phyloP scores from a whole-genome alignment of 2,888 invertebrate species.

The Oscheius onirici region DNA sequence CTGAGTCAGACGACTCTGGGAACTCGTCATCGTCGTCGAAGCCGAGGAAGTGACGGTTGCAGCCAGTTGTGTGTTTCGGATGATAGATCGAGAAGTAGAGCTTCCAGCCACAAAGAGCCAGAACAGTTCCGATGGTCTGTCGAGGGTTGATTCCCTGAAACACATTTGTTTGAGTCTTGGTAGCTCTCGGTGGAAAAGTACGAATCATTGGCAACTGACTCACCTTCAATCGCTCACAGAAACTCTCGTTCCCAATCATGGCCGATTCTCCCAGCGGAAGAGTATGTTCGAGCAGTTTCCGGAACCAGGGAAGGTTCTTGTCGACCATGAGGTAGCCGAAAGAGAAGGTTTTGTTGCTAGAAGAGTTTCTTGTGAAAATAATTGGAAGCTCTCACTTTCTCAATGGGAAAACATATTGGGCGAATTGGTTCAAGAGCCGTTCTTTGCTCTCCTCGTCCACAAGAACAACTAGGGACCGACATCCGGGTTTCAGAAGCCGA shows the following conservation, averaged over 20 bases:
- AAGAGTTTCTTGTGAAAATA: conserved; percentile 49
- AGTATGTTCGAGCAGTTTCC: conserved; percentile 85
- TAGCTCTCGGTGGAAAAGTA: too few relatives aligned
- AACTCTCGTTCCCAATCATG: conserved; percentile 36
- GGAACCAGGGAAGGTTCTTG: conserved; percentile 91
- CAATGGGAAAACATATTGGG: conserved; percentile 92
- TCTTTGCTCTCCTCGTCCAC: conserved; percentile 88
- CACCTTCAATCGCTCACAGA: conserved; percentile 57
- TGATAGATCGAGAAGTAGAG: conserved; percentile 99
- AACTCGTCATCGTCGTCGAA: conserved; percentile 18
- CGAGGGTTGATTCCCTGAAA: conserved; percentile 84
- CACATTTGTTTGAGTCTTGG: neutral
- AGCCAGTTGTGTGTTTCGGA: conserved; percentile 79
- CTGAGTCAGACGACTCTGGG: conserved; percentile 5
- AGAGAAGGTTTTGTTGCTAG: conserved; percentile 91
- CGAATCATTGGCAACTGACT: too few relatives aligned
- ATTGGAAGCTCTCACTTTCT: conserved; percentile 80
- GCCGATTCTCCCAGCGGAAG: conserved; percentile 76
- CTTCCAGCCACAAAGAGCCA: conserved; percentile 93
- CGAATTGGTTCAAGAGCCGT: conserved; percentile 88
- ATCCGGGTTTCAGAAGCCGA: conserved; percentile 87
- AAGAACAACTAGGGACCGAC: conserved; percentile 86
- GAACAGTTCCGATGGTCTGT: conserved; percentile 94
- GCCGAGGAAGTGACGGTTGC: conserved; percentile 18
- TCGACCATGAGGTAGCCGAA: conserved; percentile 93